These are phyloP conservation scores for human DNA, from an alignment of 2,113 vertebrate genomes.

Conservation along the genomic window DNA sequence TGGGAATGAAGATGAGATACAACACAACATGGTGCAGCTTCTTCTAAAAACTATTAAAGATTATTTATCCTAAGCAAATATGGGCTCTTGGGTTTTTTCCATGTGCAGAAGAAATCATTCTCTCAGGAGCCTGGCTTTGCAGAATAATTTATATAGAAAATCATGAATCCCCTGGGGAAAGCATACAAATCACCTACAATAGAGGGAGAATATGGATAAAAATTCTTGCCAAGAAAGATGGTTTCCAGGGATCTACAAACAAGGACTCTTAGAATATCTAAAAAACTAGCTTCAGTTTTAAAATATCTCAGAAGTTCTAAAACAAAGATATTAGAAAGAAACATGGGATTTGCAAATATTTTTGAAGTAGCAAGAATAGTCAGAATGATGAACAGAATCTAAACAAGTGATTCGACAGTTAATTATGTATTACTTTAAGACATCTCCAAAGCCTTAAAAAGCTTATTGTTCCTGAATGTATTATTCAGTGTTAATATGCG, in stretches of 20 bases:
- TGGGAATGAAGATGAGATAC: not conserved
- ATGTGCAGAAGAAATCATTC: constrained; percentile 49
- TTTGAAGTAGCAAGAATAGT: not conserved
- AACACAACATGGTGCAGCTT: not conserved
- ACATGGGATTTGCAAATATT: not conserved
- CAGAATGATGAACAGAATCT: not conserved
- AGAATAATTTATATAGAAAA: constrained; percentile 48
- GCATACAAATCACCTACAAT: not conserved
- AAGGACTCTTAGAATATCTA: not conserved
- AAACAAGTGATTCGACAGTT: not conserved
- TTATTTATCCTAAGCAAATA: constrained; percentile 5
- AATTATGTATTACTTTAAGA: not conserved
- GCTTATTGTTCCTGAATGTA: not conserved
- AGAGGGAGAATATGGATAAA: constrained; percentile 4
- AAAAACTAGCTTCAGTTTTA: constrained; percentile 5
- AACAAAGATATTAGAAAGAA: not conserved
- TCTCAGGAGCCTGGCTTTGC: not conserved
- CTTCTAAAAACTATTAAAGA: not conserved
- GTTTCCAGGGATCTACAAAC: constrained; percentile 21
- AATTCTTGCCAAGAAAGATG: constrained; percentile 43
- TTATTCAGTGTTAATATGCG: not conserved
- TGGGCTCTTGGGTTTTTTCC: not conserved
- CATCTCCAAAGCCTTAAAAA: not conserved
- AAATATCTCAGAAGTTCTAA: constrained; percentile 27
- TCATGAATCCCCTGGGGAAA: not conserved